These are phyloP conservation scores for Carassius gibelio DNA, from an alignment of 2,113 vertebrate genomes.

Conservation along the genomic window DNA sequence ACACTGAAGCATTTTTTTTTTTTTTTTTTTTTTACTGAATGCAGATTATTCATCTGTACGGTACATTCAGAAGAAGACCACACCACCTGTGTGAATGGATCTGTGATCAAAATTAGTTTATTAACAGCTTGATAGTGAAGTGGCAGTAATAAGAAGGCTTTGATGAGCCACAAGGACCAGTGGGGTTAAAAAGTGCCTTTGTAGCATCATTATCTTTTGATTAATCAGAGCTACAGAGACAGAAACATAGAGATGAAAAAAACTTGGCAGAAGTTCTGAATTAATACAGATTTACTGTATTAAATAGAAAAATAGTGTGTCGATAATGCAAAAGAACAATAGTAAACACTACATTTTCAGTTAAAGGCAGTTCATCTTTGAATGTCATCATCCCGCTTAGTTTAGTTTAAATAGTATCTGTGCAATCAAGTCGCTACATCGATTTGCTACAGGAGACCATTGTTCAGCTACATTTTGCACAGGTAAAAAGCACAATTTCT, in stretches of 20 bases:
- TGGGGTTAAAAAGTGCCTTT: conserved; percentile 6
- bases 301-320: too few relatives aligned
- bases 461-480: too few relatives aligned
- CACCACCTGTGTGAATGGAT: background rate
- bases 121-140: background rate
- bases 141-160: conserved; percentile 11
- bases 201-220: conserved; percentile 39
- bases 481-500: background rate
- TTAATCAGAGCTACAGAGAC: conserved; percentile 44
- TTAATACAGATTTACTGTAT: background rate
- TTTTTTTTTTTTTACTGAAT: background rate
- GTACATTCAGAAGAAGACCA: background rate
- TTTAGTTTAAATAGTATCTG: too few relatives aligned
- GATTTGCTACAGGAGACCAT: too few relatives aligned
- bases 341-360: too few relatives aligned
- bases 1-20: background rate
- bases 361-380: too few relatives aligned
- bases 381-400: too few relatives aligned
- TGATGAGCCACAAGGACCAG: background rate
- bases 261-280: conserved; percentile 64
- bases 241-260: conserved; percentile 48
- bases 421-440: too few relatives aligned
- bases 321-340: too few relatives aligned
- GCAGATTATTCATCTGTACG: background rate
- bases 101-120: background rate